phyloP scores from a whole-genome alignment of 1,140 invertebrate genomes.

The Carposina sasakii region DNA sequence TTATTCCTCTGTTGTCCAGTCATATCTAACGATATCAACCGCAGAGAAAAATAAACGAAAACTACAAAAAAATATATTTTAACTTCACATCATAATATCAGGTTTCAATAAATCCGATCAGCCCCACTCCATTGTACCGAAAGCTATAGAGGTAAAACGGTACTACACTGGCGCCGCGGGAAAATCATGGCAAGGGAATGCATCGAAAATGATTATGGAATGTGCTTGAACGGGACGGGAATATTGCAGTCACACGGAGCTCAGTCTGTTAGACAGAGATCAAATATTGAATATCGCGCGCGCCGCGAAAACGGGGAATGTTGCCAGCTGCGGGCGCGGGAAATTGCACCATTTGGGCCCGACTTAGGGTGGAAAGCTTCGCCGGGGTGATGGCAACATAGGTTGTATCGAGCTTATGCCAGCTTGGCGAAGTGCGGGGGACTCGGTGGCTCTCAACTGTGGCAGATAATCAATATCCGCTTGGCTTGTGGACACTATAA shows the following conservation, averaged over 20 bases:
- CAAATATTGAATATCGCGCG: slow-evolving; percentile 66
- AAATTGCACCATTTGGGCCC: slow-evolving; percentile 39
- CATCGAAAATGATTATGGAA: slow-evolving; percentile 71
- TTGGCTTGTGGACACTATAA: slow-evolving; percentile 73
- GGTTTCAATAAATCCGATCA: too few species aligned
- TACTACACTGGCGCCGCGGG: slow-evolving; percentile 54
- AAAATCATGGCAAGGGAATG: slow-evolving; percentile 71
- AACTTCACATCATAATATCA: too few species aligned
- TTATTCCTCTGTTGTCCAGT: too few species aligned
- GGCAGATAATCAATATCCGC: slow-evolving; percentile 75
- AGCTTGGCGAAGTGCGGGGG: slow-evolving; percentile 33
- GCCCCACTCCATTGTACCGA: slow-evolving; percentile 13
- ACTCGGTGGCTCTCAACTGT: slow-evolving; percentile 67
- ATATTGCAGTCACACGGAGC: slow-evolving; percentile 58
- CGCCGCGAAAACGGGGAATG: slow-evolving; percentile 41
- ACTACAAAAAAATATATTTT: too few species aligned
- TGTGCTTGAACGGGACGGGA: slow-evolving; percentile 57
- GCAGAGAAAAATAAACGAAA: too few species aligned
- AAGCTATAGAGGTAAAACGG: slow-evolving; percentile 40
- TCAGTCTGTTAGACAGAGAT: slow-evolving; percentile 70
- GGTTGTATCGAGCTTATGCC: slow-evolving; percentile 28
- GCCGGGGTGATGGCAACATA: slow-evolving; percentile 24
- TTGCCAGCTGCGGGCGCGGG: slow-evolving; percentile 13
- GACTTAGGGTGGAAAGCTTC: slow-evolving; percentile 42
- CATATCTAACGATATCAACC: too few species aligned